These are phyloP conservation scores for Eledona agricola DNA, from an alignment of 2,888 invertebrate genomes.

Conservation along the genomic window DNA sequence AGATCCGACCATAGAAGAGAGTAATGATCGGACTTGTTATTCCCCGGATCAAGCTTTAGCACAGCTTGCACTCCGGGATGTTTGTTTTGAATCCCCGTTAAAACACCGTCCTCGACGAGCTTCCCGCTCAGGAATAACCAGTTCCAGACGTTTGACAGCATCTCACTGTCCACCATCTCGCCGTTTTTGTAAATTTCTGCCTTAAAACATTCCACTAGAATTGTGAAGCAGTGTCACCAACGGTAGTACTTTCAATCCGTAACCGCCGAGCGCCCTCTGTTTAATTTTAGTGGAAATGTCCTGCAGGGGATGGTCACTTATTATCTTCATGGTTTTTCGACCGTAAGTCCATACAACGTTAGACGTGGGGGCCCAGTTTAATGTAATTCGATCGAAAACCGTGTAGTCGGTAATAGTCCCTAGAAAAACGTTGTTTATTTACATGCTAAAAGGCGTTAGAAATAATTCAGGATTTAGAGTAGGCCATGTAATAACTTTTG, in stretches of 20 bases:
- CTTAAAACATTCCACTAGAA: slow-evolving; percentile 56
- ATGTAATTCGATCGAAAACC: slow-evolving; percentile 82
- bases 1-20: slow-evolving; percentile 73
- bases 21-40: slow-evolving; percentile 70
- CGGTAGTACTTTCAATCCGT: slow-evolving; percentile 81
- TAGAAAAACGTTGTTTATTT: slow-evolving; percentile 44
- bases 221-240: neutral
- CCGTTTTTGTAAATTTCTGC: slow-evolving; percentile 82
- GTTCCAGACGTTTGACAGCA: slow-evolving; percentile 83
- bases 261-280: slow-evolving; percentile 74
- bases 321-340: slow-evolving; percentile 70
- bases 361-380: slow-evolving; percentile 80
- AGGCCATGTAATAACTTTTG: no score
- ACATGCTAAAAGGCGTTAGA: neutral
- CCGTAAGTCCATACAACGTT: slow-evolving; percentile 81
- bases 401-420: slow-evolving; percentile 76
- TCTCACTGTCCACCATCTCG: slow-evolving; percentile 77
- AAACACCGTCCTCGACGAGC: slow-evolving; percentile 73
- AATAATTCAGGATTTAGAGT: no score
- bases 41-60: slow-evolving; percentile 64
- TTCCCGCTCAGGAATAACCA: slow-evolving; percentile 79
- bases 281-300: slow-evolving; percentile 81
- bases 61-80: slow-evolving; percentile 71
- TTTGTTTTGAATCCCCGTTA: slow-evolving; percentile 66
- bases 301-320: slow-evolving; percentile 65